Conservation (phyloP, 2,888 invertebrate species). For the Acholoe squamosa region DNA sequence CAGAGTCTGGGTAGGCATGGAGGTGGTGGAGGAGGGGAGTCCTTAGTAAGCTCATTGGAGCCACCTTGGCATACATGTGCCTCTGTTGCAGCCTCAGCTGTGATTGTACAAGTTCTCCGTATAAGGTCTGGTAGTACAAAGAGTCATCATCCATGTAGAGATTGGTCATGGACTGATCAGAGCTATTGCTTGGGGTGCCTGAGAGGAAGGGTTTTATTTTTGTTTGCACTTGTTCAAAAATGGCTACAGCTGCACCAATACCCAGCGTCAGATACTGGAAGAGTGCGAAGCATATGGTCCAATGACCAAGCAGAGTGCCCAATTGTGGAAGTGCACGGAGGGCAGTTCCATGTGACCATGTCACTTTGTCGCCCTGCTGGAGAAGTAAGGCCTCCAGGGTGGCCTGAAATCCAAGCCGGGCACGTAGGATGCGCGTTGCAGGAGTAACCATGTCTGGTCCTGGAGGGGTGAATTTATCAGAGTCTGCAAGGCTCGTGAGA, state of each 20-base stretch:
- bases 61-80: conserved; percentile 72
- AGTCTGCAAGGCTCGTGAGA: neutral
- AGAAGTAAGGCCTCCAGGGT: neutral
- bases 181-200: neutral
- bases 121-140: conserved; percentile 64
- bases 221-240: conserved; percentile 69
- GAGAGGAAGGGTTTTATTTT: conserved; percentile 7
- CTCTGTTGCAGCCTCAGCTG: conserved; percentile 73
- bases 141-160: conserved; percentile 32
- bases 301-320: conserved; percentile 66
- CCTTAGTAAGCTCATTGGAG: conserved; percentile 74
- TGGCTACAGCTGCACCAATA: conserved; percentile 68
- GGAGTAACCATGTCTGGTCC: neutral
- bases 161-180: neutral
- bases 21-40: conserved; percentile 74
- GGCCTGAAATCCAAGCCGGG: conserved; percentile 61
- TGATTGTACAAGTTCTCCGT: conserved; percentile 66
- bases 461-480: neutral
- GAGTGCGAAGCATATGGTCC: conserved; percentile 76
- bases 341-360: conserved; percentile 59
- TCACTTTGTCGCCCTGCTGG: conserved; percentile 29
- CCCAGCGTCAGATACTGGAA: conserved; percentile 78
- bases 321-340: conserved; percentile 1
- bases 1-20: conserved; percentile 74
- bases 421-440: conserved; percentile 32